Percentiles rank a stretch among this genome's conserved stretches.
Conservation (phyloP, 2,113 vertebrate species). For the Sigmodon hispidus region DNA sequence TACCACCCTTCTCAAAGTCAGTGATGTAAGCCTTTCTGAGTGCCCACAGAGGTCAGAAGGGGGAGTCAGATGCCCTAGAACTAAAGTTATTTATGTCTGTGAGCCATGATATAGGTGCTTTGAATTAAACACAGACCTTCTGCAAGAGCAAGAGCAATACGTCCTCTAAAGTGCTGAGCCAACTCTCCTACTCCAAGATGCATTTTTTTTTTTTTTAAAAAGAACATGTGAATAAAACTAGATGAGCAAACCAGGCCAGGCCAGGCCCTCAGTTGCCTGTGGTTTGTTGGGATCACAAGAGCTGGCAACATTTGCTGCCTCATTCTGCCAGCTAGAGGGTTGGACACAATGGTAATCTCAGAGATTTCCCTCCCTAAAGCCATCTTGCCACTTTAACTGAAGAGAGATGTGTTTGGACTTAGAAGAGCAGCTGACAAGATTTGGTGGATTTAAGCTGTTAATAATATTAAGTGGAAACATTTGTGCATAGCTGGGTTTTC, state of each 20-base stretch:
- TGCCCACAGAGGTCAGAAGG: background rate
- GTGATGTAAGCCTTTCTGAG: background rate
- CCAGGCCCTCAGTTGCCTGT: background rate
- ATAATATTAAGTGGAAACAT: constrained; percentile 36
- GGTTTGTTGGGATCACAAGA: constrained; percentile 7
- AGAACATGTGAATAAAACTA: background rate
- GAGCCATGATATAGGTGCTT: background rate
- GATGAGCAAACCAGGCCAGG: background rate
- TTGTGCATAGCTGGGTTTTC: constrained; percentile 21
- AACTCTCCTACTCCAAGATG: background rate
- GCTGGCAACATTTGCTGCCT: background rate
- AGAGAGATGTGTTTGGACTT: constrained; percentile 50
- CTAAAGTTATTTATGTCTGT: background rate
- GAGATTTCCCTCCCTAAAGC: constrained; percentile 6
- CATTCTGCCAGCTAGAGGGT: constrained; percentile 12
- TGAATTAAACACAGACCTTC: background rate
- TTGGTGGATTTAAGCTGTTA: constrained; percentile 62
- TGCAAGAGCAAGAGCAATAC: background rate
- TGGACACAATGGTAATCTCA: constrained; percentile 3
- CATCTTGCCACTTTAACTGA: constrained; percentile 30
- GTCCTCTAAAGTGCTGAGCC: background rate
- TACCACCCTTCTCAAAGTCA: background rate
- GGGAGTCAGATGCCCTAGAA: background rate
- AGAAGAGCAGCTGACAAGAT: constrained; percentile 46
- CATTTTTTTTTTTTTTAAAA: background rate